These are phyloP conservation scores for Hippopotamus amphibius DNA, from an alignment of 2,113 vertebrate genomes.

Conservation along the genomic window DNA sequence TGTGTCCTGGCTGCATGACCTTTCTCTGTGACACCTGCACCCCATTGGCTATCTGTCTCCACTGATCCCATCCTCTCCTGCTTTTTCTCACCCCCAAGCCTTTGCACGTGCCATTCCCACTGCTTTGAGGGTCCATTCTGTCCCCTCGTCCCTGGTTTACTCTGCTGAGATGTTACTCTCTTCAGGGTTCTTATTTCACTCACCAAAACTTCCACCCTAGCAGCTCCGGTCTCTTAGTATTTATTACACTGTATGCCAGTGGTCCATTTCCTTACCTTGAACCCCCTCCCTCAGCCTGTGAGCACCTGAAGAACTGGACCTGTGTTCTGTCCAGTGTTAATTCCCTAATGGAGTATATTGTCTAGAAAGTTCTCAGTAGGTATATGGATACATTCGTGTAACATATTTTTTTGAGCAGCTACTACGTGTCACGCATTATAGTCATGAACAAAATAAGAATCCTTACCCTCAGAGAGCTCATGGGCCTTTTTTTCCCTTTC, in stretches of 20 bases:
- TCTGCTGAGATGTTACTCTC: not conserved
- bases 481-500: no score
- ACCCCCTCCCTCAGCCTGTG: not conserved
- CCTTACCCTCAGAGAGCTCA: not conserved
- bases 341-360: no score
- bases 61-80: no score
- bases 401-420: not conserved
- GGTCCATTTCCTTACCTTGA: not conserved
- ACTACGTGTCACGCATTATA: not conserved
- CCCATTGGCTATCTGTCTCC: not conserved
- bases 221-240: not conserved
- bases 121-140: not conserved
- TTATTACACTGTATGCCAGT: accelerated
- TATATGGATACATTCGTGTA: not conserved
- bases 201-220: not conserved
- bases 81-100: not conserved
- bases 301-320: not conserved
- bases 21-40: not conserved
- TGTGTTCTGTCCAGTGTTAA: not conserved
- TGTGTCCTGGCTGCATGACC: not conserved
- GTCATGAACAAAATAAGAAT: not conserved
- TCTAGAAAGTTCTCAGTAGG: not conserved
- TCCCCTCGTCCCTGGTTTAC: not conserved
- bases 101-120: not conserved
- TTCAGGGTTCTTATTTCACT: not conserved